phyloP scores from a whole-genome alignment of 1,140 invertebrate genomes.

The Heliconius congener region DNA sequence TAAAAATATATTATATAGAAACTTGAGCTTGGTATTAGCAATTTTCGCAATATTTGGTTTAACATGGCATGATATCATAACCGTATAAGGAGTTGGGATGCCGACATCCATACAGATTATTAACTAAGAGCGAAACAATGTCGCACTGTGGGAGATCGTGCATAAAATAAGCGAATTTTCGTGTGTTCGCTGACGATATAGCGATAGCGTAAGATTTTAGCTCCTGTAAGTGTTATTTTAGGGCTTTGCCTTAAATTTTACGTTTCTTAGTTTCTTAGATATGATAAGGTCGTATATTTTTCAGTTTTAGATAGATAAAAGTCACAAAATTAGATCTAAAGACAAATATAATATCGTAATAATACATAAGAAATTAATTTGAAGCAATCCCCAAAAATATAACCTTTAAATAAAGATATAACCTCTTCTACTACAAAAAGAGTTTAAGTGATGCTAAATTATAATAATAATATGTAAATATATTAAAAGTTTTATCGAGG shows the following conservation, averaged over 20 bases:
- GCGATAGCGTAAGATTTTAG: conserved; percentile 18
- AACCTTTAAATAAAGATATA: too few species aligned
- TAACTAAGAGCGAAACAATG: conserved; percentile 61
- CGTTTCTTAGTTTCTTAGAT: not conserved
- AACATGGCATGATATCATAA: conserved; percentile 31
- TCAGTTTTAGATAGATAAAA: not conserved
- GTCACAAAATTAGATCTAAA: too few species aligned
- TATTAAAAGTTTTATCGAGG: too few species aligned
- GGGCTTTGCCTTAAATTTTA: not conserved
- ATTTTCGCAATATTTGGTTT: conserved; percentile 20
- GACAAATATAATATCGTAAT: too few species aligned
- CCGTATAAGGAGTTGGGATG: conserved; percentile 27
- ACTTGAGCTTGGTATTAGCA: not conserved
- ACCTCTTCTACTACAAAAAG: too few species aligned
- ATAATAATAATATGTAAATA: too few species aligned
- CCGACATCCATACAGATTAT: conserved; percentile 43
- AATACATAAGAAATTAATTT: too few species aligned
- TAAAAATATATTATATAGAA: not conserved
- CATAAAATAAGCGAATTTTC: conserved; percentile 51
- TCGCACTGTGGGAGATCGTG: conserved; percentile 42
- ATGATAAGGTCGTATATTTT: not conserved
- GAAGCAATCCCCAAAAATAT: too few species aligned
- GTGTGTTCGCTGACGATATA: conserved; percentile 26
- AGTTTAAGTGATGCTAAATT: too few species aligned
- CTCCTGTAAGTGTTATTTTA: not conserved